A percentile compares a stretch with the other conserved stretches of the same genome.
Conservation (phyloP, 2,888 invertebrate genomes). For the Urechis unicinctus region DNA sequence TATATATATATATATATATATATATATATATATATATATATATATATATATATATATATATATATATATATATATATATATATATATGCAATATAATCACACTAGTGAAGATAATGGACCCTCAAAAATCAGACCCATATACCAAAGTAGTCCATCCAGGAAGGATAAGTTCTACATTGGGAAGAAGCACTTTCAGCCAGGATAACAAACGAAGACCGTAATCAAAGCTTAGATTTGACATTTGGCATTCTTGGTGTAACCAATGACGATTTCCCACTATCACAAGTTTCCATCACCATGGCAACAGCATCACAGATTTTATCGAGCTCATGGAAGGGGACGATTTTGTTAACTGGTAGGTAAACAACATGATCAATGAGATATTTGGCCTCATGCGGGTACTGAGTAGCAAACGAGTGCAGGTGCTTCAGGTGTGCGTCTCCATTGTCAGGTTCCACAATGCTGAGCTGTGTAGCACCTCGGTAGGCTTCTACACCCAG, state of each 20-base stretch:
- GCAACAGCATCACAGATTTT: constrained; percentile 32
- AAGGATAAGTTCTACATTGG: no score
- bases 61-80: background rate
- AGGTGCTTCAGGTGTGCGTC: constrained; percentile 10
- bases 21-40: constrained; percentile 6
- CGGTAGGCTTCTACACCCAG: constrained; percentile 48
- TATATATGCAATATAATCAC: background rate
- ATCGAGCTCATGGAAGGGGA: constrained; percentile 44
- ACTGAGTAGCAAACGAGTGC: constrained; percentile 16
- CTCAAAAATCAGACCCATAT: no score
- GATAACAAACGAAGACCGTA: no score
- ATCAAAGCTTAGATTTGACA: no score
- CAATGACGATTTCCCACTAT: no score
- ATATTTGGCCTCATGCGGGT: constrained; percentile 45
- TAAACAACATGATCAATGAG: constrained; percentile 49
- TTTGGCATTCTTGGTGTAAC: no score
- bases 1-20: constrained; percentile 4
- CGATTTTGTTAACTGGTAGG: constrained; percentile 46
- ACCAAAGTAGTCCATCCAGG: no score
- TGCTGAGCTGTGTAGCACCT: constrained; percentile 48
- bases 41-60: constrained; percentile 3
- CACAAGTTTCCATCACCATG: no score
- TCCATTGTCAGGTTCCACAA: constrained; percentile 35
- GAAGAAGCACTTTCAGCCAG: no score
- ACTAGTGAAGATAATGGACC: no score